A percentile compares a stretch with the other conserved stretches of the same genome.
Evolutionary conservation across 2,113 vertebrate species (phyloP).

Genomic region (Eptatretus burgeri): DNA sequence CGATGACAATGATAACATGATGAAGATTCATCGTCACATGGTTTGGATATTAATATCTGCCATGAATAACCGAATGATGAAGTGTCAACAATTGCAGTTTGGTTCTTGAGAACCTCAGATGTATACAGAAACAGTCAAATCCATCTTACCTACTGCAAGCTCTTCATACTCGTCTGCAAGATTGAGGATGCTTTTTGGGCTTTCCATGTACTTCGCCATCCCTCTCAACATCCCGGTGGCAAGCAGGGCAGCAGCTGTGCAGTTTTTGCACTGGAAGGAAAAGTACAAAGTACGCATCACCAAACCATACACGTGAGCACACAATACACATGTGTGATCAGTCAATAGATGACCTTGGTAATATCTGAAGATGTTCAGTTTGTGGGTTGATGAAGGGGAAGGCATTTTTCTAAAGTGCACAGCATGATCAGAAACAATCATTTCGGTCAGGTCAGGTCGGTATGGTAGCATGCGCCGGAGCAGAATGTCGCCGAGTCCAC

Average conservation of each 20-base stretch:
- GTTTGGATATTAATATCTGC: neutral
- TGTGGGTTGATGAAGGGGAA: no score
- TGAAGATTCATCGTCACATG: neutral
- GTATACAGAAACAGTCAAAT: neutral
- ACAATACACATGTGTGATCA: no score
- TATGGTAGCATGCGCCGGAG: no score
- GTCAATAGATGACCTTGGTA: no score
- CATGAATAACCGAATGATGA: neutral
- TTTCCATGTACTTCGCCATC: slow-evolving; percentile 32
- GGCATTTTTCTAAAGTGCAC: no score
- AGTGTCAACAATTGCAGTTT: neutral
- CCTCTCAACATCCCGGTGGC: slow-evolving; percentile 71
- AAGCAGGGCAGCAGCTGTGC: slow-evolving; percentile 35
- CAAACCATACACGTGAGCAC: no score
- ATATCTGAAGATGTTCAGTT: no score
- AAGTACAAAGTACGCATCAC: neutral
- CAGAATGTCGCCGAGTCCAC: no score
- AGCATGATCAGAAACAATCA: no score
- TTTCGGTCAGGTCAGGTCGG: no score
- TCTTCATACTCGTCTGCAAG: slow-evolving; percentile 37
- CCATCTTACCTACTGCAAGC: slow-evolving; percentile 36
- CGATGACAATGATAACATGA: no score
- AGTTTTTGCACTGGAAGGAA: slow-evolving; percentile 29
- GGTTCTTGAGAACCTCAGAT: neutral
- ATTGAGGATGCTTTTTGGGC: slow-evolving; percentile 30